phyloP scores from a whole-genome alignment of 2,888 invertebrate genomes.

The Thymelicus acteon region DNA sequence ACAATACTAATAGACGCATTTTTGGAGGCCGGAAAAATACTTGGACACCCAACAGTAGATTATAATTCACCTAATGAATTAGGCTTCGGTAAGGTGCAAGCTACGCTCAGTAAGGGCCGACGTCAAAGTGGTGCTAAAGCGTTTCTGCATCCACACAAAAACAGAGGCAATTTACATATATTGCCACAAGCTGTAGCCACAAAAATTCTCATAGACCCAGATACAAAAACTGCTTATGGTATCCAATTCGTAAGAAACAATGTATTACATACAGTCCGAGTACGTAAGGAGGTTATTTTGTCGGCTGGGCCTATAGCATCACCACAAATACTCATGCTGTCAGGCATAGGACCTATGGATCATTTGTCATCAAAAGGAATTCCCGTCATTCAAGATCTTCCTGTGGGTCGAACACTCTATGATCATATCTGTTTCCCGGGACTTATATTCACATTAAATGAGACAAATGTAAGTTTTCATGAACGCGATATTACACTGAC shows the following conservation, averaged over 20 bases:
- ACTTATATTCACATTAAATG: constrained; percentile 70
- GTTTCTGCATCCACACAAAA: constrained; percentile 85
- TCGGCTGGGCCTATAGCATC: constrained; percentile 95
- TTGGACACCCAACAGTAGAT: constrained; percentile 88
- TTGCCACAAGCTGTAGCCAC: constrained; percentile 87
- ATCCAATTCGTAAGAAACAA: constrained; percentile 86
- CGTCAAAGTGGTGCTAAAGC: constrained; percentile 88
- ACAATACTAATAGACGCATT: constrained; percentile 77
- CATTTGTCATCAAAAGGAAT: constrained; percentile 83
- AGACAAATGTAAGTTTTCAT: constrained; percentile 62
- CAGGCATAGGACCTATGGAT: constrained; percentile 87
- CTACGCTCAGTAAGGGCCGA: constrained; percentile 83
- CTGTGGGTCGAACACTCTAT: constrained; percentile 87
- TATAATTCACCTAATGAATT: constrained; percentile 87
- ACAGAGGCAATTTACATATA: constrained; percentile 88
- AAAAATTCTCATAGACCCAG: constrained; percentile 87
- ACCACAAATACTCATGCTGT: constrained; percentile 95
- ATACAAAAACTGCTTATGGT: constrained; percentile 87
- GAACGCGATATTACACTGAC: constrained; percentile 57
- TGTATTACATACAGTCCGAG: constrained; percentile 76
- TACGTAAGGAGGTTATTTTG: constrained; percentile 92
- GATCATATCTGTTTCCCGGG: constrained; percentile 86
- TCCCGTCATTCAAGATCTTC: constrained; percentile 86
- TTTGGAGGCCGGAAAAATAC: constrained; percentile 86
- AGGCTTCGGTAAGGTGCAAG: constrained; percentile 88